Percentiles rank a stretch among this genome's conserved stretches.
Evolutionary conservation across 2,113 vertebrate genomes (phyloP).

Genomic region (Lates calcarifer): DNA sequence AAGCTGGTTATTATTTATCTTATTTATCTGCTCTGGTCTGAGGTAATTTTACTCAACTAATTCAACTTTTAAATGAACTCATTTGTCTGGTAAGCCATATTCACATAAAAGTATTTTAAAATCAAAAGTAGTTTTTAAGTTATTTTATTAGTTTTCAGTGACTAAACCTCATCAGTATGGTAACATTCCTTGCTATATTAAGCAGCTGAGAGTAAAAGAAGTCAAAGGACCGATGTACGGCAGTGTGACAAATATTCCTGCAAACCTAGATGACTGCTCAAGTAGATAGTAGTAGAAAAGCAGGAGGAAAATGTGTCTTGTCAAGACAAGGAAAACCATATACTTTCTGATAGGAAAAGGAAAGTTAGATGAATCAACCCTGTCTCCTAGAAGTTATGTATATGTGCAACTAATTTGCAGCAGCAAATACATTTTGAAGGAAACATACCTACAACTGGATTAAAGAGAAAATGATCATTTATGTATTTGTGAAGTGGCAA

Average conservation of each 20-base stretch:
- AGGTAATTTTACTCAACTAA: neutral
- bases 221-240: slow-evolving; percentile 12
- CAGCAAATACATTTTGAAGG: neutral
- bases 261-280: neutral
- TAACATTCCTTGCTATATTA: neutral
- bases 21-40: neutral
- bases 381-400: neutral
- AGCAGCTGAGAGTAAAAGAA: neutral
- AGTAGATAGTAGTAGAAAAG: neutral
- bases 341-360: neutral
- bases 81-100: neutral
- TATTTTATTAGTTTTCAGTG: neutral
- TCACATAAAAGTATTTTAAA: too few species aligned
- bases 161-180: neutral
- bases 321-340: neutral
- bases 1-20: neutral
- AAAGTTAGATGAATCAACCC: neutral
- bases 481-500: neutral
- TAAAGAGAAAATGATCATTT: neutral
- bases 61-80: neutral
- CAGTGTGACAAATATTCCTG: neutral
- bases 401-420: neutral
- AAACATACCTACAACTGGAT: neutral
- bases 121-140: neutral
- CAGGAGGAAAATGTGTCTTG: neutral